Base-by-base conservation (phyloP, 2,888 invertebrate genomes). In the Pollenia angustigena region DNA sequence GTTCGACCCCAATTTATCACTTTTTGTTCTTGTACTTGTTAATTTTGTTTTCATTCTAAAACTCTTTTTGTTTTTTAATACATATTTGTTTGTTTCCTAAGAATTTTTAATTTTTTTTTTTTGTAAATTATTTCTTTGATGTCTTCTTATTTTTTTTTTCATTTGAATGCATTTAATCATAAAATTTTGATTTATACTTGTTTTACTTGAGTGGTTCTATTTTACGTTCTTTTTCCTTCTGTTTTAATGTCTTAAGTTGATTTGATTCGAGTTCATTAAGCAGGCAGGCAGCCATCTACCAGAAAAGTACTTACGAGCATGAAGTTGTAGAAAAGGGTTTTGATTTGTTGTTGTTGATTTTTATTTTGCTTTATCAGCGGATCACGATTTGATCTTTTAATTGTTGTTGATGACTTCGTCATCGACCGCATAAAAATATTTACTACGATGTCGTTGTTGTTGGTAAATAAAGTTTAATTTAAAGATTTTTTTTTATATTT, bases 301-400 rank as follows among this genome's bases (percentile, higher is more conserved):
- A 32, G 32, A 32, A 6, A 32, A 32, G 6, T 32, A 32, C 32
- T 32, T 48, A 12, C 32, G 3, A 54, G 44, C 16, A 16, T 12
- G 7, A 69, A 52, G 60, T 60, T 40, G 48, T 56, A 9, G 23
- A 66, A 71, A 85, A 85, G 71, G 76, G 78, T 78, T 81, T 56
- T 56, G 76, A 78, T 66, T 85, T 74, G 74, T 48, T 32, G 81
- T 46, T 69, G 50, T 75, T 74, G 11, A 40, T 50, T 50, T 32
- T 54, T 48, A 58, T 40, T 71, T 14, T 9, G 56, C 9, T 78
- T 71, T 87, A 87, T 87, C 87, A 81, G 72, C 72, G 81, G 87
- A 87, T 84, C 87, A 84, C 87, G 76, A 84, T 87, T 76, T 87
- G 87, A 87, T 87, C 84, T 87, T 87, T 87, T 87, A 87, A 87